A percentile compares a stretch with the other conserved stretches of the same genome.
phyloP scores from a whole-genome alignment of 2,113 vertebrate genomes.

The Pseudorectes ferrugineus region DNA sequence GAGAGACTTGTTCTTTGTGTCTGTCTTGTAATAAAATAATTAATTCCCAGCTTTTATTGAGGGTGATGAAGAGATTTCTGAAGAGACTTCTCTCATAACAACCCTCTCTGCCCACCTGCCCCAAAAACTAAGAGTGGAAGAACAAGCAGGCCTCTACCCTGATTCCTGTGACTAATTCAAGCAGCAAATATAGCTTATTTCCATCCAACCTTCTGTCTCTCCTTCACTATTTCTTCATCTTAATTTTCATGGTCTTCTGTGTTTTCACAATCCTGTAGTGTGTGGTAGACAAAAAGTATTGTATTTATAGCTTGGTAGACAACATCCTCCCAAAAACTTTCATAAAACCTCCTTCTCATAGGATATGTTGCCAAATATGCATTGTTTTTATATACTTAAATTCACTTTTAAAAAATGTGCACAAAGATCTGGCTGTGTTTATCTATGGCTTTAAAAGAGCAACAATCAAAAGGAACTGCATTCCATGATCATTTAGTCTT shows the following conservation, averaged over 20 bases:
- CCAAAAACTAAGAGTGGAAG: neutral
- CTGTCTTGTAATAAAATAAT: neutral
- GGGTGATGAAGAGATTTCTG: neutral
- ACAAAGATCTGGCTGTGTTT: conserved; percentile 7
- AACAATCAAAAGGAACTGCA: neutral
- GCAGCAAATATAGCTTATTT: neutral
- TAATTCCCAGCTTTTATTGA: neutral
- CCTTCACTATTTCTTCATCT: neutral
- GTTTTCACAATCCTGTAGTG: neutral
- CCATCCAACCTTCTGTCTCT: neutral
- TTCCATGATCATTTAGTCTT: conserved; percentile 8
- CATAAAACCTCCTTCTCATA: neutral
- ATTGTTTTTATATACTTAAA: neutral
- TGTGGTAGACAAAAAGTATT: neutral
- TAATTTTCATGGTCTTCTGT: neutral
- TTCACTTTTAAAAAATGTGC: neutral
- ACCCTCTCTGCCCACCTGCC: neutral
- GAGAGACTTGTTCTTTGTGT: neutral
- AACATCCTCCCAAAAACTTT: neutral
- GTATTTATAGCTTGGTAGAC: neutral
- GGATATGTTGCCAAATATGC: neutral
- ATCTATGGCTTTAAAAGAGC: neutral
- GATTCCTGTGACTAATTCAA: neutral
- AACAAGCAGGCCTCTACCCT: neutral
- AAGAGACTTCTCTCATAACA: neutral